Percentiles rank a stretch among this genome's conserved stretches.
phyloP scores from a whole-genome alignment of 2,888 invertebrate species.

The Campaea margaritaria region DNA sequence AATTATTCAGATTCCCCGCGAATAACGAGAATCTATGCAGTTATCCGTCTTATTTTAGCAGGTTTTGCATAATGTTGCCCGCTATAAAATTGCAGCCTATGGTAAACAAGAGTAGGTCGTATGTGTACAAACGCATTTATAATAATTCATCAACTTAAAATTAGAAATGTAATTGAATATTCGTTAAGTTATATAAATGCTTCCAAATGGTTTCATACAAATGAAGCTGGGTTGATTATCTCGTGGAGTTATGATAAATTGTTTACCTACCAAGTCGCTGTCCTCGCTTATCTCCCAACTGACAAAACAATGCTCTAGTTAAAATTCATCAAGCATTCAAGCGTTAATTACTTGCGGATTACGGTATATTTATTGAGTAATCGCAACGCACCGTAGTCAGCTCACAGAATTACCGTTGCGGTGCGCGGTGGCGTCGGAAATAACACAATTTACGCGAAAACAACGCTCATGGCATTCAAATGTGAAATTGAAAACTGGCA shows the following conservation, averaged over 20 bases:
- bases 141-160: too few species aligned
- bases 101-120: too few species aligned
- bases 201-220: too few species aligned
- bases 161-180: too few species aligned
- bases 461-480: conserved; percentile 63
- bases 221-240: too few species aligned
- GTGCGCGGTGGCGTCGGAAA: conserved; percentile 35
- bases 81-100: too few species aligned
- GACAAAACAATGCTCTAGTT: conserved; percentile 48
- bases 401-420: conserved; percentile 47
- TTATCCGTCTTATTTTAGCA: conserved; percentile 44
- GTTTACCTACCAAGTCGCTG: conserved; percentile 4
- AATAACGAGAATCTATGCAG: conserved; percentile 47
- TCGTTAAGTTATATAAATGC: too few species aligned
- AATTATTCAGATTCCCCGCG: conserved; percentile 63
- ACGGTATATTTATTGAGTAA: conserved; percentile 56
- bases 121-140: too few species aligned
- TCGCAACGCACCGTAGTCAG: conserved; percentile 34
- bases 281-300: conserved; percentile 23
- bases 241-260: neutral
- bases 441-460: conserved; percentile 64
- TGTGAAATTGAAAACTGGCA: conserved; percentile 69
- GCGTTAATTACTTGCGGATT: conserved; percentile 57
- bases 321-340: conserved; percentile 55
- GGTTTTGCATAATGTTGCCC: conserved; percentile 12